Conservation (phyloP, 1,140 invertebrate species). For the Asobara japonica region DNA sequence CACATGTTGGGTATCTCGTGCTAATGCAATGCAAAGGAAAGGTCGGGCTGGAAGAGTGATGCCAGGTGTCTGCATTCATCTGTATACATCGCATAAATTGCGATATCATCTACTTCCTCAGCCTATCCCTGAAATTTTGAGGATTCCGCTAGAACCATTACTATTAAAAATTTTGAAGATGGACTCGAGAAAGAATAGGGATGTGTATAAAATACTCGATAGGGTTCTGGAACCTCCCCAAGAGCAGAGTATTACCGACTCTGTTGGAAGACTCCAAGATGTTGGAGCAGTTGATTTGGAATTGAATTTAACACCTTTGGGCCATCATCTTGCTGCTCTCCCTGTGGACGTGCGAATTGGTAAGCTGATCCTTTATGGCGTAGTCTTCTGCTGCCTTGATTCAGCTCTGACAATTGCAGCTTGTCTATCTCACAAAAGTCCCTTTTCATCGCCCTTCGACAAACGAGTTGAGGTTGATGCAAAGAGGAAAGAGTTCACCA, state of each 20-base stretch:
- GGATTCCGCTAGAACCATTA: slow-evolving; percentile 86
- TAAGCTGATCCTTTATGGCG: slow-evolving; percentile 89
- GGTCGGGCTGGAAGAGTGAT: slow-evolving; percentile 89
- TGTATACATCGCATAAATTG: slow-evolving; percentile 79
- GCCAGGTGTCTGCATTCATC: slow-evolving; percentile 83
- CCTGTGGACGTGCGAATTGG: slow-evolving; percentile 92
- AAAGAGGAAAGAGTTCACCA: slow-evolving; percentile 78
- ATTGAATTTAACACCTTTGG: slow-evolving; percentile 85
- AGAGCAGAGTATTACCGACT: slow-evolving; percentile 78
- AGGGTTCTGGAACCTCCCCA: slow-evolving; percentile 84
- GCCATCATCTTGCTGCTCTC: slow-evolving; percentile 86
- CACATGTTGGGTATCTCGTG: slow-evolving; percentile 81
- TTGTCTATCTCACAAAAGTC: slow-evolving; percentile 85
- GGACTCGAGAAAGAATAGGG: slow-evolving; percentile 72
- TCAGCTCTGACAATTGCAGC: slow-evolving; percentile 94
- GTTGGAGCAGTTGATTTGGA: slow-evolving; percentile 87
- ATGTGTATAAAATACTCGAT: slow-evolving; percentile 76
- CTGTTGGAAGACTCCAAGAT: slow-evolving; percentile 80
- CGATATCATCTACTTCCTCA: slow-evolving; percentile 73
- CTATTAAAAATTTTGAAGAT: slow-evolving; percentile 90
- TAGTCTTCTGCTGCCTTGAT: slow-evolving; percentile 93
- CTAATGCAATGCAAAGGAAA: slow-evolving; percentile 83
- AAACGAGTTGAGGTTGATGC: slow-evolving; percentile 78
- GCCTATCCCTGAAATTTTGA: slow-evolving; percentile 85
- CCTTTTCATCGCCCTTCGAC: slow-evolving; percentile 81